These are phyloP conservation scores for Orthonyx spaldingii DNA, from an alignment of 2,113 vertebrate species.

Conservation along the genomic window DNA sequence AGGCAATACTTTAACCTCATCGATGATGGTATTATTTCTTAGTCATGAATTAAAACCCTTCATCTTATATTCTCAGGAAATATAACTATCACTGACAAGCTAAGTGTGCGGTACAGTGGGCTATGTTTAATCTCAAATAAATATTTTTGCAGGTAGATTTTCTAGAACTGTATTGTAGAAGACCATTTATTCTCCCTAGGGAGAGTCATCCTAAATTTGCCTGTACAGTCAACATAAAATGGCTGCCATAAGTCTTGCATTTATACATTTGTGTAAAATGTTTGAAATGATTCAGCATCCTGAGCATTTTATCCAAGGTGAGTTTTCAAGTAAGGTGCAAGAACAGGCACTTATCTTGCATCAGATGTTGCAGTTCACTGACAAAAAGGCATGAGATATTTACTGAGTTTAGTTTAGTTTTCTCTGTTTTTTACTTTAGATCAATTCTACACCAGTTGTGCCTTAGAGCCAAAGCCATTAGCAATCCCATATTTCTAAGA, in stretches of 20 bases:
- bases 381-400: background rate
- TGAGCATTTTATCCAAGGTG: background rate
- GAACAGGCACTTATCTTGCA: background rate
- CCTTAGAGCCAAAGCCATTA: background rate
- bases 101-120: background rate
- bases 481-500: background rate
- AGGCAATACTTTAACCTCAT: background rate
- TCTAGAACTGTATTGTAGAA: background rate
- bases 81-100: background rate
- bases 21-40: background rate
- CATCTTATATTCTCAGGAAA: background rate
- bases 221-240: background rate
- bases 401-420: background rate
- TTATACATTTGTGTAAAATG: background rate
- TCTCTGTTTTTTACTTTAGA: background rate
- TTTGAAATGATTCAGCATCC: background rate
- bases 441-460: background rate
- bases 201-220: background rate
- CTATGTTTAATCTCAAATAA: background rate
- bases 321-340: background rate
- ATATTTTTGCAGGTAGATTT: background rate
- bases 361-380: background rate
- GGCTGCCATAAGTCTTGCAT: background rate
- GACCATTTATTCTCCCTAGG: background rate
- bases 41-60: background rate